phyloP scores from a whole-genome alignment of 1,140 invertebrate genomes.

The Tetraneura akinire region DNA sequence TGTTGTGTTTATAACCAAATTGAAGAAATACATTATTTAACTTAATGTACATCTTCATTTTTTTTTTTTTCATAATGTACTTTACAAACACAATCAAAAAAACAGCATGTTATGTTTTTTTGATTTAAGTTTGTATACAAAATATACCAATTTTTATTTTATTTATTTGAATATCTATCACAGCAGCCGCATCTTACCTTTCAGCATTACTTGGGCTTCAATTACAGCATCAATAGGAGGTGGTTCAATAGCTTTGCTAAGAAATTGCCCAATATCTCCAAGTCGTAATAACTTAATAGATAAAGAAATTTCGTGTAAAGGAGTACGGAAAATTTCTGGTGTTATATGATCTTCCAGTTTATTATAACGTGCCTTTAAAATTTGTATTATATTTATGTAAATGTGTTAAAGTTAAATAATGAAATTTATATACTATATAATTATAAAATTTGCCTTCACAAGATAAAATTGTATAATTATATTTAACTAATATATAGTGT shows the following conservation, averaged over 20 bases:
- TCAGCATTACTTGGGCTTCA: constrained; percentile 76
- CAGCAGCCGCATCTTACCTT: constrained; percentile 58
- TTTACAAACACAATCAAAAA: constrained; percentile 15
- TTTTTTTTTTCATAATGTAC: background rate
- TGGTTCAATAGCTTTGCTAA: constrained; percentile 90
- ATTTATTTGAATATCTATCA: constrained; percentile 31
- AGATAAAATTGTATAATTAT: too few relatives aligned
- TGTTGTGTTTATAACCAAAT: background rate
- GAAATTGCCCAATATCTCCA: constrained; percentile 86
- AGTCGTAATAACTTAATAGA: constrained; percentile 85
- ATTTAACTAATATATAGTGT: too few relatives aligned
- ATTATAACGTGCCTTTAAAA: constrained; percentile 65
- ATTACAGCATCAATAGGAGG: constrained; percentile 93
- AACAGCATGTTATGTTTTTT: background rate
- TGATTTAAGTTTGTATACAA: constrained; percentile 17
- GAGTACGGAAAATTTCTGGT: constrained; percentile 94
- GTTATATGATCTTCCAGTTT: constrained; percentile 87
- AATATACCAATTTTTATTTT: background rate
- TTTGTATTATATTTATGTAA: constrained; percentile 15
- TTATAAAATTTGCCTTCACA: too few relatives aligned
- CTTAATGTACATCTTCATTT: constrained; percentile 3
- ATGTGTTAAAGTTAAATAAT: background rate
- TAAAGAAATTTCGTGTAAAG: constrained; percentile 85
- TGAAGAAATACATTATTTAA: constrained; percentile 26
- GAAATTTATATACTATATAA: too few relatives aligned